phyloP scores from a whole-genome alignment of 2,888 invertebrate species.

The Norana najaformis region DNA sequence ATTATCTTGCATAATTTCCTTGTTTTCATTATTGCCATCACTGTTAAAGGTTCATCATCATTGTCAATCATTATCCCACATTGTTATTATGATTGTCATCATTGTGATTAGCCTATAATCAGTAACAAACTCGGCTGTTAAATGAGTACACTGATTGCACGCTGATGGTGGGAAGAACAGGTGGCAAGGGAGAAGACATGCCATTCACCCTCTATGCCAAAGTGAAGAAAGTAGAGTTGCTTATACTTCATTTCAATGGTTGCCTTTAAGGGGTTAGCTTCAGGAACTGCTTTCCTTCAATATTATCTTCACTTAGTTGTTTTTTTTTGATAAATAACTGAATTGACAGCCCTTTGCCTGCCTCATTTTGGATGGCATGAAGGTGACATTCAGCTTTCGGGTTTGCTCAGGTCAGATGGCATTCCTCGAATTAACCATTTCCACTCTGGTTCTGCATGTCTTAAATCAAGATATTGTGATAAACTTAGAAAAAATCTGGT shows the following conservation, averaged over 20 bases:
- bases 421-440: not conserved
- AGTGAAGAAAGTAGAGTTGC: not conserved
- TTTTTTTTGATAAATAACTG: not conserved
- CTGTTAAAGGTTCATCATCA: not conserved
- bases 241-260: not conserved
- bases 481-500: not conserved
- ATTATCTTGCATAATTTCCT: too few relatives aligned
- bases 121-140: not conserved
- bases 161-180: not conserved
- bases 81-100: not conserved
- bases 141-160: too few relatives aligned
- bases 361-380: not conserved
- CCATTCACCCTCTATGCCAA: not conserved
- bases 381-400: not conserved
- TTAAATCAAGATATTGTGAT: not conserved
- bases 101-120: not conserved
- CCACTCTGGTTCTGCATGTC: not conserved
- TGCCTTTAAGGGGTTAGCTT: not conserved
- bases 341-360: not conserved
- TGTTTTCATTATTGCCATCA: not conserved
- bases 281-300: not conserved
- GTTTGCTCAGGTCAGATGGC: not conserved
- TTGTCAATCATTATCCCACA: not conserved
- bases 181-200: not conserved
- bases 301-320: not conserved